Evolutionary conservation across 1,140 invertebrate genomes (phyloP), one percentile per base, ranked within the genome.

Genomic region (Asbolus verrucosus): DNA sequence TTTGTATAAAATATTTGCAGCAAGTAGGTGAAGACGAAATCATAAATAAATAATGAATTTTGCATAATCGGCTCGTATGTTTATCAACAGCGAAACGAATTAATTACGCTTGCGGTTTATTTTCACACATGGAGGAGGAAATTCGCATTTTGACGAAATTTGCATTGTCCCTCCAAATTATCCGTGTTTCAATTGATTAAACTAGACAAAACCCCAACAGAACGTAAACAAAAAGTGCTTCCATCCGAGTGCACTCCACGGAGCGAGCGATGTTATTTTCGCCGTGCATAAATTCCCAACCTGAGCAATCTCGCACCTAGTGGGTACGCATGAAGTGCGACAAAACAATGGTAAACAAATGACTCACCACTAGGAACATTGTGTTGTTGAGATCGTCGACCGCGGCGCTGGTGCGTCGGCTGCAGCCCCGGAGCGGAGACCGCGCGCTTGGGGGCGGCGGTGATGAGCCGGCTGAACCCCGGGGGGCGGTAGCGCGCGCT

Each of bases 401-500:
- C 80, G 13, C 87, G 84, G 39, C 82, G 81, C 68, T 84, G 82
- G 59, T 84, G 79, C 59, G 86, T 82, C 19, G 87, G 81, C 60
- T 91, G 90, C 5, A 92, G 82, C 0, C 91, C 91, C 0, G 89
- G 90, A 0, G 89, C 89, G 2, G 90, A 91, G 13, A 89, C 86
- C 3, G 91, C 90, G 13, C 90, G 82, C 67, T 91, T 92, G 9
- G 87, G 85, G 0, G 85, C 86, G 6, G 81, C 75, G 21, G 81
- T 81, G 2, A 75, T 74, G 70, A 75, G 78, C 41, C 84, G 84
- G 46, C 84, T 85, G 80, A 93, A 91, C 0, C 94, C 93, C 0
- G 93, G 93, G 0, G 94, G 92, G 1, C 94, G 82, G 78, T 96
- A 95, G 1, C 94, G 82, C 2, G 94, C 94, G 19, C 92, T 94